Evolutionary conservation across 2,797 vertebrate genomes (phyloP).

Genomic region (Coilia nasus): DNA sequence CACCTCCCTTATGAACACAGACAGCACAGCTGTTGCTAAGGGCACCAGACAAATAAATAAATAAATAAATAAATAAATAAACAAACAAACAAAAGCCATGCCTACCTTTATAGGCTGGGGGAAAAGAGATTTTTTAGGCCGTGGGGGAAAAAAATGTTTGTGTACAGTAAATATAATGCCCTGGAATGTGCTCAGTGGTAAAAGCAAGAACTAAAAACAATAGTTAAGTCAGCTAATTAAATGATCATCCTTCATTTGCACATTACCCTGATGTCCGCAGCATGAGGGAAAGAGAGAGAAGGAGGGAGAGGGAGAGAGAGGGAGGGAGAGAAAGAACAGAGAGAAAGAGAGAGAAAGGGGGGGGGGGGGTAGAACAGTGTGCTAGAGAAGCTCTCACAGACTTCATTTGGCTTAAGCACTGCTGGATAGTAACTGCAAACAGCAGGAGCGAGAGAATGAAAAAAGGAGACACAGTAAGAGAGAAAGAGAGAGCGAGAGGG

Average conservation of each 20-base stretch:
- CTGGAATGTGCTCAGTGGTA: not conserved
- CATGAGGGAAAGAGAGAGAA: not conserved
- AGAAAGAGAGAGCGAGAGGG: not conserved
- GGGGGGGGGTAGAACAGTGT: constrained; percentile 16
- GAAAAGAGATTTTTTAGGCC: not conserved
- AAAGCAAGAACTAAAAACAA: not conserved
- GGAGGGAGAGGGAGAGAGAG: not conserved
- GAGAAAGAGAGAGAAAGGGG: constrained; percentile 1
- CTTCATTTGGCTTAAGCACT: constrained; percentile 49
- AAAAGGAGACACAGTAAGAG: not conserved
- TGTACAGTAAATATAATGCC: not conserved
- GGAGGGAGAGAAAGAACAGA: not conserved
- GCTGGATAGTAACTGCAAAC: constrained; percentile 41
- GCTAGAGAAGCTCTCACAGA: constrained; percentile 54
- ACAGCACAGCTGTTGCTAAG: not conserved
- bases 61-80: not conserved
- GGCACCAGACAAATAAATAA: not conserved
- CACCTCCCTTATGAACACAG: not conserved
- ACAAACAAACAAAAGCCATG: not conserved
- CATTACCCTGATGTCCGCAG: not conserved
- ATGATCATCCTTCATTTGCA: not conserved
- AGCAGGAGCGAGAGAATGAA: constrained; percentile 22
- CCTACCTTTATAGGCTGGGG: not conserved
- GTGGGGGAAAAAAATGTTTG: not conserved
- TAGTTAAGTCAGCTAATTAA: not conserved